Conservation (phyloP, 2,888 invertebrate species). For the Emmelina monodactyla region DNA sequence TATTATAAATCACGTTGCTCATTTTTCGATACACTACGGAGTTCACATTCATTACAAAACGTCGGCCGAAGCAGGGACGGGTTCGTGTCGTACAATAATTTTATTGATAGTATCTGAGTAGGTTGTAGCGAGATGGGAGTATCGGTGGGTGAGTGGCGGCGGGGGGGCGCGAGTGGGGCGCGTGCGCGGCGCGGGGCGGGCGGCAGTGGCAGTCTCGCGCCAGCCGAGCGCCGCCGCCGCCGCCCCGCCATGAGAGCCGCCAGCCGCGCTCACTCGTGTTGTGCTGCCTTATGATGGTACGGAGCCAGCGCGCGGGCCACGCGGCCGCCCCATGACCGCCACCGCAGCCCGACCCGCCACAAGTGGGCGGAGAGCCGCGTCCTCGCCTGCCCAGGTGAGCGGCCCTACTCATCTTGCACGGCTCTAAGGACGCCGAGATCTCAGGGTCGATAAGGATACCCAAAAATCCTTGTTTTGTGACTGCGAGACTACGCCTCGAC, state of each 20-base stretch:
- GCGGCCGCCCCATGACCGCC: conserved; percentile 58
- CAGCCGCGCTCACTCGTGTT: conserved; percentile 51
- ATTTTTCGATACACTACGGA: too few relatives aligned
- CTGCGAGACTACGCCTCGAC: too few relatives aligned
- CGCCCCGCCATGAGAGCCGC: conserved; percentile 43
- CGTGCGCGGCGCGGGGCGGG: conserved; percentile 33
- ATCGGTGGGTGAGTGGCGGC: conserved; percentile 22
- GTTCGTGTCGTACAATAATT: conserved; percentile 55
- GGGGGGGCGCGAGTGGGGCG: conserved; percentile 25
- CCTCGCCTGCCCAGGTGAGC: conserved; percentile 57
- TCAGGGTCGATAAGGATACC: conserved; percentile 46
- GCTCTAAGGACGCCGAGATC: conserved; percentile 39
- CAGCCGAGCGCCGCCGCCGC: conserved; percentile 22
- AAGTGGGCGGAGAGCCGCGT: conserved; percentile 56
- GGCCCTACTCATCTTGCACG: conserved; percentile 44
- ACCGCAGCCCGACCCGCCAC: conserved; percentile 35
- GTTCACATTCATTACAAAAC: conserved; percentile 28
- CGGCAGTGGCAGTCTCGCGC: conserved; percentile 21
- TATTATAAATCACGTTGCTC: too few relatives aligned
- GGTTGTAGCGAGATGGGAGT: conserved; percentile 55
- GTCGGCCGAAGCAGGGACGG: conserved; percentile 40
- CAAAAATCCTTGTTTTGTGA: too few relatives aligned
- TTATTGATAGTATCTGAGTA: conserved; percentile 64
- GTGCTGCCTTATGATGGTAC: conserved; percentile 63
- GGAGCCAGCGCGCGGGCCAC: conserved; percentile 57